phyloP scores from a whole-genome alignment of 2,797 vertebrate genomes.

The Bovichtus variegatus region DNA sequence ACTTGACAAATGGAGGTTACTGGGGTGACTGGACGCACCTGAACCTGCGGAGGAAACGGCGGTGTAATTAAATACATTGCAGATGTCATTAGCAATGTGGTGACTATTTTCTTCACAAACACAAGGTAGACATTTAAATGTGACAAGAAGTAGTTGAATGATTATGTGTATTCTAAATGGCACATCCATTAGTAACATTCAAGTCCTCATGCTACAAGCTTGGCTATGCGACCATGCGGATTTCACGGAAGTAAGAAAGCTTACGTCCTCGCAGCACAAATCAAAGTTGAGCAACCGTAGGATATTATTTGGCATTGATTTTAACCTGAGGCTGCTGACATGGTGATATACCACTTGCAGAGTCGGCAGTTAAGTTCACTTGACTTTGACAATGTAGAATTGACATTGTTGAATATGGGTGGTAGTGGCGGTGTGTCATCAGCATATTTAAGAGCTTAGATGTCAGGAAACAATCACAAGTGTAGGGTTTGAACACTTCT shows the following conservation, averaged over 20 bases:
- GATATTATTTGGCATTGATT: slow-evolving; percentile 33
- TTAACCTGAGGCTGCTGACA: slow-evolving; percentile 31
- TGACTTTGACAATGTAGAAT: slow-evolving; percentile 42
- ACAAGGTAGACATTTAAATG: slow-evolving; percentile 60
- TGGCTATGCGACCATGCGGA: slow-evolving; percentile 57
- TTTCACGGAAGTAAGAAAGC: slow-evolving; percentile 43
- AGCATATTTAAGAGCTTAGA: slow-evolving; percentile 42
- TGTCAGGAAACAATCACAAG: slow-evolving; percentile 35
- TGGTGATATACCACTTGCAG: slow-evolving; percentile 8
- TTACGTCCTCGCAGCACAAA: slow-evolving; percentile 24
- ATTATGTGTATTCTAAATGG: slow-evolving; percentile 57
- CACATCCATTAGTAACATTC: slow-evolving; percentile 77
- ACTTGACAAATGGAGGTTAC: slow-evolving; percentile 99
- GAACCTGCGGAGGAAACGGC: slow-evolving; percentile 96
- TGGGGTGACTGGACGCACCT: slow-evolving; percentile 93
- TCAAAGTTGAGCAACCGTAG: slow-evolving; percentile 16
- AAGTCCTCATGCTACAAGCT: slow-evolving; percentile 71
- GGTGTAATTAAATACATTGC: slow-evolving; percentile 86
- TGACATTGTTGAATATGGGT: slow-evolving; percentile 21
- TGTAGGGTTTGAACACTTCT: slow-evolving; percentile 36
- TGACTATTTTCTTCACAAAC: slow-evolving; percentile 75
- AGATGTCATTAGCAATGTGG: slow-evolving; percentile 85
- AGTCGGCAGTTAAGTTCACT: slow-evolving; percentile 19
- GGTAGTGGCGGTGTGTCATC: background rate
- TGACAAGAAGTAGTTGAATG: slow-evolving; percentile 52